phyloP scores from a whole-genome alignment of 2,113 vertebrate genomes.

The Eretmochelys imbricata region DNA sequence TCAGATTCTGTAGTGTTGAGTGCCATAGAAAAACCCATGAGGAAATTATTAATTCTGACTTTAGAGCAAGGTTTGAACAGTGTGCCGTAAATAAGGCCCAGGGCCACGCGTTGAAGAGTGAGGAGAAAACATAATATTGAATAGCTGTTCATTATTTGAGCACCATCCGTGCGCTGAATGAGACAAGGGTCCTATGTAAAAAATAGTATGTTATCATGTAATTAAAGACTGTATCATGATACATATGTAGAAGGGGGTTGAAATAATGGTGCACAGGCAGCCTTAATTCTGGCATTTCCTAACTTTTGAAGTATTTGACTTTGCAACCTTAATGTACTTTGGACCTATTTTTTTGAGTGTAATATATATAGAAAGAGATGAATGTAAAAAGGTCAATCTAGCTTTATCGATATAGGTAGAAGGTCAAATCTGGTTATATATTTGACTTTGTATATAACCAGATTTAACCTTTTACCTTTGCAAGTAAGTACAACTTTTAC shows the following conservation, averaged over 20 bases:
- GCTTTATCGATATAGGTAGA: not conserved
- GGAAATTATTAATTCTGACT: rapidly evolving
- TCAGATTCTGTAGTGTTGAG: not conserved
- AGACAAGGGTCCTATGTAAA: not conserved
- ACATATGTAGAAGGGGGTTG: not conserved
- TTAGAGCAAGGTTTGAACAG: not conserved
- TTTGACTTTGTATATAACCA: not conserved
- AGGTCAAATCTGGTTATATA: not conserved
- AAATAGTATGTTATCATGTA: not conserved
- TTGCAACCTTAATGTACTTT: not conserved
- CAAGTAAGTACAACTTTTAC: not conserved
- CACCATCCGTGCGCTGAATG: not conserved
- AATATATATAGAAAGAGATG: not conserved
- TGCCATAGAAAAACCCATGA: not conserved
- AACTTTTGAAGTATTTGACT: not conserved
- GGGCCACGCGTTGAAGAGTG: not conserved
- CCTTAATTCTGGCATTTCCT: not conserved
- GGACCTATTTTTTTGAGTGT: not conserved
- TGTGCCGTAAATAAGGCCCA: not conserved
- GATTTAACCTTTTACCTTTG: not conserved
- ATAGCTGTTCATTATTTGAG: not conserved
- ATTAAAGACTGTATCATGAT: not conserved
- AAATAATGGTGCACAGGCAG: not conserved
- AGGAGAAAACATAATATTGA: not conserved
- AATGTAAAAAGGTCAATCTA: not conserved